These are phyloP conservation scores for Anser brachyrhynchus DNA, from an alignment of 2,113 vertebrate species.

Conservation along the genomic window DNA sequence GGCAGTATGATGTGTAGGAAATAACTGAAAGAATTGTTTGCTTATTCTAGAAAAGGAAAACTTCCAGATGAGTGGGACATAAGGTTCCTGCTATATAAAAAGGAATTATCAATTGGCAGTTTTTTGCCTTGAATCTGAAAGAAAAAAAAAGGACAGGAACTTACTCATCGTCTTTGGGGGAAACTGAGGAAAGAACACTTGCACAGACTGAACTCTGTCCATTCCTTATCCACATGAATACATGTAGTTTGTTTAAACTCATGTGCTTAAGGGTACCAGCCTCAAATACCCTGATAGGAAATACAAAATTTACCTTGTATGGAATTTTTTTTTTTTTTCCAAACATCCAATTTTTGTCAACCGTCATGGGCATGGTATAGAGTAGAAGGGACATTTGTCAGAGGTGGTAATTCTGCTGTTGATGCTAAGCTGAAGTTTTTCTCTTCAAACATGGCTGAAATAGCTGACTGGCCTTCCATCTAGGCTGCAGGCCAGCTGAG, in stretches of 20 bases:
- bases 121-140: background rate
- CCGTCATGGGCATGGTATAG: fast-evolving
- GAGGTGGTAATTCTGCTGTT: background rate
- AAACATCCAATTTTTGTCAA: background rate
- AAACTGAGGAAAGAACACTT: background rate
- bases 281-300: background rate
- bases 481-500: background rate
- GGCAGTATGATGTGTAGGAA: background rate
- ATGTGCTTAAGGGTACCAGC: background rate
- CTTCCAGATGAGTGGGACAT: background rate
- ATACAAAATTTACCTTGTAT: background rate
- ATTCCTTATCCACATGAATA: background rate
- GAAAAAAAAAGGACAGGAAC: background rate
- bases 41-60: background rate
- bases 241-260: background rate
- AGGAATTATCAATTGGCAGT: background rate
- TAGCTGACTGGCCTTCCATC: background rate
- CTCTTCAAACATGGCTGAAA: background rate
- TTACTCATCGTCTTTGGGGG: background rate
- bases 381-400: background rate
- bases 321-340: background rate
- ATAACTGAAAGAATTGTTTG: background rate
- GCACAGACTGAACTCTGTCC: background rate
- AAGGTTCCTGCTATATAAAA: background rate
- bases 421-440: background rate